Percentiles rank a stretch among this genome's conserved stretches.
These are phyloP conservation scores for Chrysolina americana DNA, from an alignment of 2,888 invertebrate genomes.

Conservation along the genomic window DNA sequence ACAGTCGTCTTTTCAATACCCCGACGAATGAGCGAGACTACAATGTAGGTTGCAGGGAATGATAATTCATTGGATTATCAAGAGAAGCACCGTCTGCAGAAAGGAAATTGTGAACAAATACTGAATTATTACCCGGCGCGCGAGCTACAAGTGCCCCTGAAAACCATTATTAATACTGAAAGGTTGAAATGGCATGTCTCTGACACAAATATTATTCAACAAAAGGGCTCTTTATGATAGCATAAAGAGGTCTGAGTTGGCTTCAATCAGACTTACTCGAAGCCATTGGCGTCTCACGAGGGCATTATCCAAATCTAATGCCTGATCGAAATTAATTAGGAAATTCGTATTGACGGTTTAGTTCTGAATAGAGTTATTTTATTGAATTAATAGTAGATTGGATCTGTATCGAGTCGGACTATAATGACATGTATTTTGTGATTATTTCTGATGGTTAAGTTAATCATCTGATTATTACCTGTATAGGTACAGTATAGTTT, in stretches of 20 bases:
- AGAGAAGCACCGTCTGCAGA: conserved; percentile 18
- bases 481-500: too few relatives aligned
- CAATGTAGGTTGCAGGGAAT: conserved; percentile 9
- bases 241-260: conserved; percentile 60
- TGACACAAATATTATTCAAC: conserved; percentile 67
- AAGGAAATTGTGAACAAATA: conserved; percentile 42
- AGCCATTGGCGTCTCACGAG: not conserved
- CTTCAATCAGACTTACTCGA: conserved; percentile 51
- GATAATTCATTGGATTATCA: conserved; percentile 19
- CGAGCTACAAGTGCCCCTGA: conserved; percentile 59
- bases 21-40: not conserved
- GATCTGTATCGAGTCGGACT: too few relatives aligned
- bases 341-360: not conserved
- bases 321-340: too few relatives aligned
- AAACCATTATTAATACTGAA: conserved; percentile 65
- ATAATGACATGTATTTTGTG: too few relatives aligned
- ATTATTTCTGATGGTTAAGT: too few relatives aligned
- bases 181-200: conserved; percentile 64
- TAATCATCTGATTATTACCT: too few relatives aligned
- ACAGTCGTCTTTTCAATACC: not conserved
- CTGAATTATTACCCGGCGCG: conserved; percentile 45
- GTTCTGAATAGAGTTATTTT: too few relatives aligned
- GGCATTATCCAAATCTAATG: not conserved
- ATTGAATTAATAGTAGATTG: too few relatives aligned
- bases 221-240: conserved; percentile 63